phyloP scores from a whole-genome alignment of 2,888 invertebrate genomes.

The Drosophila trichaetosa region DNA sequence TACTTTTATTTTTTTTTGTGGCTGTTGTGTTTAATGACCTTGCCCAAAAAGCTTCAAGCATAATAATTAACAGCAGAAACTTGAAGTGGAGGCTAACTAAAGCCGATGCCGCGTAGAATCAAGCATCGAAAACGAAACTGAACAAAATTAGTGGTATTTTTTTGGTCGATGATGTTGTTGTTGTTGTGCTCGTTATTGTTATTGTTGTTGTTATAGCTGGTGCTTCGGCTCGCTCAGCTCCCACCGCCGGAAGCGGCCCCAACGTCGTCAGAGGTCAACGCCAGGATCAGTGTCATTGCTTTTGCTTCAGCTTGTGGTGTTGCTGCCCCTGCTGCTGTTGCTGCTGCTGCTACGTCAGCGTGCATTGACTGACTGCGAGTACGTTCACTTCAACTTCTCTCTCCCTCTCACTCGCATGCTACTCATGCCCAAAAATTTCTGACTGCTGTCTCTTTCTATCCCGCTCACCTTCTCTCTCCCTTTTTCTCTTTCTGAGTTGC shows the following conservation, averaged over 20 bases:
- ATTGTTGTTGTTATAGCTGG: constrained; percentile 9
- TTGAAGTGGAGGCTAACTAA: constrained; percentile 62
- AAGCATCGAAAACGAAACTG: constrained; percentile 69
- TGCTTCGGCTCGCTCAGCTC: constrained; percentile 13
- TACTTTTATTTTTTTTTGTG: constrained; percentile 10
- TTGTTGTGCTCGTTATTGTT: not conserved
- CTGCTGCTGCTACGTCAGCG: constrained; percentile 44
- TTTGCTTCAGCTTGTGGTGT: constrained; percentile 55
- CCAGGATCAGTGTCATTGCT: constrained; percentile 79
- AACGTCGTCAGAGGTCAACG: constrained; percentile 71
- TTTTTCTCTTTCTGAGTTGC: not conserved
- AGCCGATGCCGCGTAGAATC: constrained; percentile 64
- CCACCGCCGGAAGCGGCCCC: constrained; percentile 52
- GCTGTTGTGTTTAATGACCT: constrained; percentile 78
- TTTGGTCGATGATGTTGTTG: constrained; percentile 13
- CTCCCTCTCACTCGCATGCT: constrained; percentile 4
- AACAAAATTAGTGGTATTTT: constrained; percentile 31
- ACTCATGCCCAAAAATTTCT: constrained; percentile 45
- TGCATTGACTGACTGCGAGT: constrained; percentile 63
- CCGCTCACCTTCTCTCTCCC: not conserved
- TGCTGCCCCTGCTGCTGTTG: constrained; percentile 59
- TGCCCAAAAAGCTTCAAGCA: constrained; percentile 81
- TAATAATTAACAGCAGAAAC: constrained; percentile 74
- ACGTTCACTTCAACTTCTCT: constrained; percentile 63
- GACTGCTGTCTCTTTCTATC: constrained; percentile 1